Evolutionary conservation across 2,113 vertebrate genomes (phyloP).

Genomic region (Cyprinodon tularosa): DNA sequence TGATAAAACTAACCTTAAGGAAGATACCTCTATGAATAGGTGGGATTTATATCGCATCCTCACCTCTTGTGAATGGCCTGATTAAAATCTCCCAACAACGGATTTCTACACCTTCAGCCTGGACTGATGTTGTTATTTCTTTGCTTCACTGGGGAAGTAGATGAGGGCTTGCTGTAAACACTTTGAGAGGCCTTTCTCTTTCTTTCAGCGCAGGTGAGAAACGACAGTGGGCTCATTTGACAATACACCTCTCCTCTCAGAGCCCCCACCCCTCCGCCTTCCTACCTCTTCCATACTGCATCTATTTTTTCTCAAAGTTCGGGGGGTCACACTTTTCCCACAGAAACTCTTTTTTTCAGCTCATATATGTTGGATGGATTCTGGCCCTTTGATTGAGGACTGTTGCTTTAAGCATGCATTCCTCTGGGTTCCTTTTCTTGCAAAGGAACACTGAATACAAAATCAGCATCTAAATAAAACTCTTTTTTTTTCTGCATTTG

Average conservation of each 20-base stretch:
- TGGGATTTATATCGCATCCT: conserved; percentile 42
- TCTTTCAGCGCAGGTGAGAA: conserved; percentile 71
- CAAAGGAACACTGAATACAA: conserved; percentile 74
- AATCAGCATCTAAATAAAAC: conserved; percentile 85
- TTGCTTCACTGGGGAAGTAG: conserved; percentile 69
- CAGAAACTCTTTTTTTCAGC: conserved; percentile 84
- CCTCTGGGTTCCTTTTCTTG: conserved; percentile 71
- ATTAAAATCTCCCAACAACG: conserved; percentile 75
- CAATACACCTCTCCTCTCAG: conserved; percentile 48
- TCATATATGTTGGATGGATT: conserved; percentile 81
- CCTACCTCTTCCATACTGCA: conserved; percentile 16
- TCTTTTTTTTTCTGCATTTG: conserved; percentile 55
- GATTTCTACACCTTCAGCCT: conserved; percentile 62
- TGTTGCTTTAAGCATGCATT: conserved; percentile 66
- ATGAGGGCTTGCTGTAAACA: conserved; percentile 76
- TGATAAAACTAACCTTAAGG: conserved; percentile 63
- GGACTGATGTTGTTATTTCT: conserved; percentile 73
- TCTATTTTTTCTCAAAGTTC: conserved; percentile 81
- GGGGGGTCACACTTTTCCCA: conserved; percentile 88
- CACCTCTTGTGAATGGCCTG: conserved; percentile 45
- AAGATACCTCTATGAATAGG: conserved; percentile 54
- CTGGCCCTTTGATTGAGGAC: conserved; percentile 83
- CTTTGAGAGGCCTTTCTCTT: conserved; percentile 44
- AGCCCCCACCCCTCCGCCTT: neutral
- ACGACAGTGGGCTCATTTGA: conserved; percentile 25